These are phyloP conservation scores for Jaculus jaculus DNA, from an alignment of 2,113 vertebrate genomes.

Conservation along the genomic window DNA sequence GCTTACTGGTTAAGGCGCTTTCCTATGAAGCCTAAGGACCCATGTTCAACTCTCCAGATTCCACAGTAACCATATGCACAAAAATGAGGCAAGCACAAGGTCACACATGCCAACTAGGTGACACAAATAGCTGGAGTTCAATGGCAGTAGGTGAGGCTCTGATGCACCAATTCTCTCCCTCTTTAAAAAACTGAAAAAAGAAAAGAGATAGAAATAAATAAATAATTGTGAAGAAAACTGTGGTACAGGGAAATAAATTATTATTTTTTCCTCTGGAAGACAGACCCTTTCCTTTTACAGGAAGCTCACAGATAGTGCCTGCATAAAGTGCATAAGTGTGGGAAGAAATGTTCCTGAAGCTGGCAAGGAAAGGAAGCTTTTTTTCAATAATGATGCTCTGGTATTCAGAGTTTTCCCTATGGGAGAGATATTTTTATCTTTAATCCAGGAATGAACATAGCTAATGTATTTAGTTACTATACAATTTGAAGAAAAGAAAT, in stretches of 20 bases:
- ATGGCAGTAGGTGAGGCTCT: no score
- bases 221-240: not conserved
- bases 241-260: not conserved
- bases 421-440: slow-evolving; percentile 22
- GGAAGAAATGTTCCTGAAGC: not conserved
- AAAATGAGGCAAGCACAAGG: no score
- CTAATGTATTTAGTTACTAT: not conserved
- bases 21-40: no score
- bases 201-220: not conserved
- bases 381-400: not conserved
- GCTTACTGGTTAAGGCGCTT: no score
- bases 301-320: not conserved
- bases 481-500: not conserved
- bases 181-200: no score
- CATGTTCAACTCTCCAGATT: no score
- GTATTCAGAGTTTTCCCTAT: not conserved
- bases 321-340: not conserved
- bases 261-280: not conserved
- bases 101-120: no score
- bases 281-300: not conserved
- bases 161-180: no score
- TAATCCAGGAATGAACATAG: not conserved
- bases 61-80: no score
- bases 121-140: no score
- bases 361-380: not conserved